These are phyloP conservation scores for Carduelis carduelis DNA, from an alignment of 2,797 vertebrate species.

Conservation along the genomic window DNA sequence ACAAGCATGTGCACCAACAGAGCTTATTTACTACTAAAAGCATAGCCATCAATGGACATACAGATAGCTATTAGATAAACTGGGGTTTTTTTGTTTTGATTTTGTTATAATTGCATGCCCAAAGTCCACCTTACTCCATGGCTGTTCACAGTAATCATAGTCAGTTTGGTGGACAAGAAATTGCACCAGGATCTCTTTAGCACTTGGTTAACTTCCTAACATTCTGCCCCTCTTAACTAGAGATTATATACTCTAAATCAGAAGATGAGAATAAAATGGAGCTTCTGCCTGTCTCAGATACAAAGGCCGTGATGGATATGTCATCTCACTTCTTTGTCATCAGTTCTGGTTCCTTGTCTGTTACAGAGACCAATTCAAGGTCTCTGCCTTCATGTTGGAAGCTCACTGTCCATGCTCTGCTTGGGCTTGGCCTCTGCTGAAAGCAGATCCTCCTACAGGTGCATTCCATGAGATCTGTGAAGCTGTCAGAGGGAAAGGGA, in stretches of 20 bases:
- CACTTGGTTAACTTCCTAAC: neutral
- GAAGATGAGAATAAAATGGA: neutral
- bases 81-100: neutral
- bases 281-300: neutral
- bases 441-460: slow-evolving; percentile 23
- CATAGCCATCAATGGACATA: neutral
- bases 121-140: neutral
- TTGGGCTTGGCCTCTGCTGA: neutral
- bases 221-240: neutral
- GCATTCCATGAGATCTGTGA: neutral
- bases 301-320: neutral
- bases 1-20: neutral
- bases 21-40: neutral
- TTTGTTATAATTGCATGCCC: neutral
- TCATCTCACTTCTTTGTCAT: neutral
- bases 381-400: neutral
- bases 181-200: neutral
- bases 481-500: neutral
- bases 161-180: neutral
- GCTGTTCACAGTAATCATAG: neutral
- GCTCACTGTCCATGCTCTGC: neutral
- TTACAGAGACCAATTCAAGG: neutral
- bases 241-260: neutral
- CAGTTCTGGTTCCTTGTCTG: neutral
- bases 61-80: neutral